These are phyloP conservation scores for Luidia sarsii DNA, from an alignment of 53 echinoderm and acorn worm species.

Conservation along the genomic window DNA sequence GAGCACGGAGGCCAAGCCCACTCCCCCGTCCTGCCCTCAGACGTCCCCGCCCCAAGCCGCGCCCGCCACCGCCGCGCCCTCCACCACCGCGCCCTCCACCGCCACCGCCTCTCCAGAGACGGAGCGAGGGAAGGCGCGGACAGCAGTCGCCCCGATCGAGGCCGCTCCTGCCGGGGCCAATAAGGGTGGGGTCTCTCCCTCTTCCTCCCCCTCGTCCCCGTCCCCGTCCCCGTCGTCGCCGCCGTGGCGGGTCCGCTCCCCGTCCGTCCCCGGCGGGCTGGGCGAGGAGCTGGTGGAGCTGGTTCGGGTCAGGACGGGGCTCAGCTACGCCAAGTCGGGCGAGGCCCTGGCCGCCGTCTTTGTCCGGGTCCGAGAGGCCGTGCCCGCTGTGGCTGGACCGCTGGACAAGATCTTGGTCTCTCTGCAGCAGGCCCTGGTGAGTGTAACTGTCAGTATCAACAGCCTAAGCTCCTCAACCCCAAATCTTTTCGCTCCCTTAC, in stretches of 20 bases:
- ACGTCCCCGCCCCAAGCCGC: neutral
- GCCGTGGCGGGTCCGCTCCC: neutral
- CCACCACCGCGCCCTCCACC: neutral
- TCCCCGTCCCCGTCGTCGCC: too few species aligned
- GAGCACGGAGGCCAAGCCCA: neutral
- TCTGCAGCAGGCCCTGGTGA: conserved; percentile 30
- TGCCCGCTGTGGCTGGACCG: conserved; percentile 68
- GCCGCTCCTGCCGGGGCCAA: neutral
- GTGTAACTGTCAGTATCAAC: too few species aligned
- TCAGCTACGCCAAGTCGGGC: conserved; percentile 86
- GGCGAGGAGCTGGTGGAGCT: conserved; percentile 83
- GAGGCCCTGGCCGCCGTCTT: conserved; percentile 73
- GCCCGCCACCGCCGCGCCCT: neutral
- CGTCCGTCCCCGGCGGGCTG: conserved; percentile 63
- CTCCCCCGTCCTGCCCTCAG: neutral
- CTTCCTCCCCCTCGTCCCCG: too few species aligned
- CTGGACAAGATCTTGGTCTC: conserved; percentile 76
- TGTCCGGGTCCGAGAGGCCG: conserved; percentile 54
- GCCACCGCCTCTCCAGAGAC: neutral
- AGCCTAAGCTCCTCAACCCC: too few species aligned
- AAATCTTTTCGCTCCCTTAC: too few species aligned
- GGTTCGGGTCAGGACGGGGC: conserved; percentile 77
- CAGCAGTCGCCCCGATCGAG: neutral
- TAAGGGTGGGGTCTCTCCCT: too few species aligned
- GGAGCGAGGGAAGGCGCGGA: too few species aligned